Evolutionary conservation across 2,888 invertebrate genomes (phyloP).

Genomic region (Slavum lentiscoides): DNA sequence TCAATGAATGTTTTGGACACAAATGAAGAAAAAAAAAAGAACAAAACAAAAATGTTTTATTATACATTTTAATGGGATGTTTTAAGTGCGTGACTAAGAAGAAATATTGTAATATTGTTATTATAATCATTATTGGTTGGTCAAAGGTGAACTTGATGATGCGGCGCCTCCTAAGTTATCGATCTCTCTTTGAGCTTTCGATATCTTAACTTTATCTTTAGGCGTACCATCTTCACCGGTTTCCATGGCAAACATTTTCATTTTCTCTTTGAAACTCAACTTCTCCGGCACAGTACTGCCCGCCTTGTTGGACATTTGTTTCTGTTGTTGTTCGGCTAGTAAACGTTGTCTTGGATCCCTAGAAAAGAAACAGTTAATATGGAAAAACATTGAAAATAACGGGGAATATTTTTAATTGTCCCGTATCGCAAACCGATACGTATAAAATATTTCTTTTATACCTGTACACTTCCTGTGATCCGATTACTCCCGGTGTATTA

Average conservation of each 20-base stretch:
- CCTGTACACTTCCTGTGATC: conserved; percentile 96
- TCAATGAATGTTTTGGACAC: conserved; percentile 19
- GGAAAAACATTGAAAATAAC: neutral
- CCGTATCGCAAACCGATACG: neutral
- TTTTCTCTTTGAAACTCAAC: conserved; percentile 96
- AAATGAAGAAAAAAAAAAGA: conserved; percentile 13
- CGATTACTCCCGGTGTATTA: conserved; percentile 93
- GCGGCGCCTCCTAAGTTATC: conserved; percentile 66
- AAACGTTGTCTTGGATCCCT: conserved; percentile 88
- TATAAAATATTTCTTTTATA: conserved; percentile 58
- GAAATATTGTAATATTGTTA: neutral
- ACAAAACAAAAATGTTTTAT: neutral
- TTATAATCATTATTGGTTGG: conserved; percentile 53
- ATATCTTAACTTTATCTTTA: conserved; percentile 93
- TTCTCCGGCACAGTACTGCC: conserved; percentile 69
- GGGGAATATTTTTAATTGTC: neutral
- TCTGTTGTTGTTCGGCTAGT: conserved; percentile 78
- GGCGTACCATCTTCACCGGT: conserved; percentile 91
- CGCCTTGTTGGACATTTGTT: conserved; percentile 64
- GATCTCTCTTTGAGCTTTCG: conserved; percentile 91
- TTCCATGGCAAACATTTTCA: conserved; percentile 99
- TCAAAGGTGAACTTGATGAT: conserved; percentile 60
- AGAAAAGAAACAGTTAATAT: conserved; percentile 54
- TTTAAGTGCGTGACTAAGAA: conserved; percentile 29
- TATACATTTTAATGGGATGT: conserved; percentile 43